phyloP scores from a whole-genome alignment of 37 sponge, comb jelly and placozoan species.

The Halichondria panicea region DNA sequence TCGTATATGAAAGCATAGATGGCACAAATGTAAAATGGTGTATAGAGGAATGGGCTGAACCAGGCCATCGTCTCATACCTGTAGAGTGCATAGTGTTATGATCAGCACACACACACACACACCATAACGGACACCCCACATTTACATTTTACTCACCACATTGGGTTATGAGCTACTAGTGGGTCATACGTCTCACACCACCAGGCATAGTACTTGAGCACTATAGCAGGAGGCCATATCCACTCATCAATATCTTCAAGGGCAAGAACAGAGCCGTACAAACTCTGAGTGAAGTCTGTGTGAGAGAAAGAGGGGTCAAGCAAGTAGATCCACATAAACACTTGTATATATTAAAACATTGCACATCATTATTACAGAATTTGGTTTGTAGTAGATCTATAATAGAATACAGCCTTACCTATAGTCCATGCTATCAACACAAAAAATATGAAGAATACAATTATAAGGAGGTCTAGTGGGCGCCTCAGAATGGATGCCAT shows the following conservation, averaged over 20 bases:
- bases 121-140: background rate
- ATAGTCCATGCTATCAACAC: conserved; percentile 70
- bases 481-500: conserved; percentile 40
- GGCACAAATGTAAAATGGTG: conserved; percentile 75
- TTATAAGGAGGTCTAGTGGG: conserved; percentile 68
- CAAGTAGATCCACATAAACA: background rate
- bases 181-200: conserved; percentile 85
- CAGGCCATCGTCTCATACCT: conserved; percentile 78
- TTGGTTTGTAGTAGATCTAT: background rate
- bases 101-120: background rate
- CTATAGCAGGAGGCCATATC: conserved; percentile 69
- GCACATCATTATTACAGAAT: background rate
- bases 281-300: conserved; percentile 68
- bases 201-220: conserved; percentile 60
- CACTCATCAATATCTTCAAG: conserved; percentile 34
- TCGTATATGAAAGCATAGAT: conserved; percentile 82
- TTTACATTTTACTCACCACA: conserved; percentile 57
- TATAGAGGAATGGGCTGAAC: conserved; percentile 79
- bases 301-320: background rate
- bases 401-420: conserved; percentile 35
- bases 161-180: conserved; percentile 71
- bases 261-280: conserved; percentile 45
- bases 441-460: conserved; percentile 47
- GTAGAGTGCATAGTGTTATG: background rate
- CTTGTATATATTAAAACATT: background rate